These are phyloP conservation scores for Halcyon chelicuti DNA, from an alignment of 2,797 vertebrate species.

Conservation along the genomic window DNA sequence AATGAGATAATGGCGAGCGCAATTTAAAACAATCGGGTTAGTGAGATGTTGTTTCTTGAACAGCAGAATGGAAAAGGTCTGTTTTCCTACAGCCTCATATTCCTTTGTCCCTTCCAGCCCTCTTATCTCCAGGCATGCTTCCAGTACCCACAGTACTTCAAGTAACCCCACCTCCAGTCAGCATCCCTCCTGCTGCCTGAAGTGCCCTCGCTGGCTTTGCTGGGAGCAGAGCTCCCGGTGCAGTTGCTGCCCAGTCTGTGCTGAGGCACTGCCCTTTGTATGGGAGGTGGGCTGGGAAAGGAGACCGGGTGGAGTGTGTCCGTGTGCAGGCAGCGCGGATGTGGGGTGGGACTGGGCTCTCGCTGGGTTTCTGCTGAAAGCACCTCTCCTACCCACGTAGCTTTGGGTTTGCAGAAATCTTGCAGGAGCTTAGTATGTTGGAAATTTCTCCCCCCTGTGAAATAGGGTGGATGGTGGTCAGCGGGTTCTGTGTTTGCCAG, in stretches of 20 bases:
- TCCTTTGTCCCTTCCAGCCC: background rate
- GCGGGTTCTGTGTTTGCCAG: background rate
- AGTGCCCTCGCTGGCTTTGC: background rate
- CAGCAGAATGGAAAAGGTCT: background rate
- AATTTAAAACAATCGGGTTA: background rate
- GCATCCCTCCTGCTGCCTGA: background rate
- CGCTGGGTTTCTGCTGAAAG: background rate
- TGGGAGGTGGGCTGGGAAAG: background rate
- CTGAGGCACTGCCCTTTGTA: background rate
- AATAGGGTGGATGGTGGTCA: rapidly evolving
- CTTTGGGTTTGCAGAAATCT: background rate
- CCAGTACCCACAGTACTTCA: background rate
- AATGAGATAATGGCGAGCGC: rapidly evolving
- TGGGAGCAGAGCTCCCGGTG: rapidly evolving
- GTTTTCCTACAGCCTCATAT: rapidly evolving
- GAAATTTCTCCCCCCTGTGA: background rate
- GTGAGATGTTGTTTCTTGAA: background rate
- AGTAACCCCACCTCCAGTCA: background rate
- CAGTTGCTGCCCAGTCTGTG: rapidly evolving
- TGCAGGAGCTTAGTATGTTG: rapidly evolving
- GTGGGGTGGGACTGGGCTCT: background rate
- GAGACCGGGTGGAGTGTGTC: background rate
- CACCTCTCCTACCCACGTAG: background rate
- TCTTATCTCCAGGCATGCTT: background rate
- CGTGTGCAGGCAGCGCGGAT: too few relatives aligned